Conservation (phyloP, 35 echinoderm and acorn worm species). For the Ophioderma brevispina region DNA sequence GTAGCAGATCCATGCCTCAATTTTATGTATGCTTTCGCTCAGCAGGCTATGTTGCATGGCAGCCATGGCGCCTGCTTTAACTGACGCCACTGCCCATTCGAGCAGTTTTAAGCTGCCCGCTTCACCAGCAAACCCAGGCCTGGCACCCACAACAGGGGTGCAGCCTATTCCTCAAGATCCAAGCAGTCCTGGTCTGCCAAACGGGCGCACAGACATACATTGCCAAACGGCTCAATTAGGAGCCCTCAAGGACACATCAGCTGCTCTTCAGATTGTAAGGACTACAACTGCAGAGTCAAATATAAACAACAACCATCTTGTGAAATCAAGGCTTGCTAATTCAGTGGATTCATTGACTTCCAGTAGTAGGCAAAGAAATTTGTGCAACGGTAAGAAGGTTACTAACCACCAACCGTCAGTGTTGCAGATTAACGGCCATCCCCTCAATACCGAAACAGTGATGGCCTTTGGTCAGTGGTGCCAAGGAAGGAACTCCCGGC, state of each 20-base stretch:
- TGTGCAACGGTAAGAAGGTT: background rate
- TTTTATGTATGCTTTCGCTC: slow-evolving; percentile 27
- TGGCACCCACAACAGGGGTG: slow-evolving; percentile 30
- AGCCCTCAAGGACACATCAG: slow-evolving; percentile 8
- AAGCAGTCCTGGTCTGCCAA: slow-evolving; percentile 78
- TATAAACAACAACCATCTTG: background rate
- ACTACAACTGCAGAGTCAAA: background rate
- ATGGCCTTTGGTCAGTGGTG: background rate
- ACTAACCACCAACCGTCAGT: background rate
- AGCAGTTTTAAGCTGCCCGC: slow-evolving; percentile 94
- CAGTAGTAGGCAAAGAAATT: background rate
- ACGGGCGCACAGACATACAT: slow-evolving; percentile 27
- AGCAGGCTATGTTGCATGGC: slow-evolving; percentile 81
- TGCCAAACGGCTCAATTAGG: background rate
- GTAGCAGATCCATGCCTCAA: slow-evolving; percentile 19
- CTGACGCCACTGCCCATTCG: slow-evolving; percentile 97
- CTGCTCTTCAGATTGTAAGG: background rate
- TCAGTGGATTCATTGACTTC: background rate
- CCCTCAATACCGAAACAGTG: background rate
- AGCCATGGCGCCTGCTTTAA: slow-evolving; percentile 99
- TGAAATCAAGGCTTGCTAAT: background rate
- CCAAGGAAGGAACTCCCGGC: background rate
- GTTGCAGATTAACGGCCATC: background rate
- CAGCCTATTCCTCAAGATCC: slow-evolving; percentile 60
- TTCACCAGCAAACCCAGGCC: slow-evolving; percentile 82